Evolutionary conservation across 1,140 invertebrate genomes (phyloP).

Genomic region (Drosophila prosaltans): DNA sequence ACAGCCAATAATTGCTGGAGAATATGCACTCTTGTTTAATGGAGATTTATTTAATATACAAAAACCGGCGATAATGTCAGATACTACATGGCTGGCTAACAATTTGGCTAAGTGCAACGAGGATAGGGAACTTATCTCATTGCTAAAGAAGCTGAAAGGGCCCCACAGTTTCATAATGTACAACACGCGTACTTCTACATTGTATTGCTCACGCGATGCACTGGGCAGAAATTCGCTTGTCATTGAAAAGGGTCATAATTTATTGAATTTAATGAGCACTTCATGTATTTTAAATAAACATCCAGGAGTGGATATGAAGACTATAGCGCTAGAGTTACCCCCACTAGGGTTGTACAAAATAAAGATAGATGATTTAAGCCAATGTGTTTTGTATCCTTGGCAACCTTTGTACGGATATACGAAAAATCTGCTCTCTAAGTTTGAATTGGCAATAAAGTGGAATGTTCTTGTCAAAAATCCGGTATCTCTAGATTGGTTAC

Average conservation of each 20-base stretch:
- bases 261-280: conserved; percentile 86
- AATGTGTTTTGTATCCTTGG: conserved; percentile 60
- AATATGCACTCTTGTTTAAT: conserved; percentile 90
- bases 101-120: conserved; percentile 34
- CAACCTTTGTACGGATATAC: conserved; percentile 30
- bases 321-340: conserved; percentile 86
- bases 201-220: conserved; percentile 94
- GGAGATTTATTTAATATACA: conserved; percentile 89
- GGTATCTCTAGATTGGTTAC: conserved; percentile 46
- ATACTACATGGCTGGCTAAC: conserved; percentile 50
- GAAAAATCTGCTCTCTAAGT: conserved; percentile 28
- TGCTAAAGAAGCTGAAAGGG: conserved; percentile 86
- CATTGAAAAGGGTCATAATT: conserved; percentile 84
- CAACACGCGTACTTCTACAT: conserved; percentile 85
- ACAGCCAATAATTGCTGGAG: conserved; percentile 86
- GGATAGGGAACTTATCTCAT: conserved; percentile 27
- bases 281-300: conserved; percentile 72
- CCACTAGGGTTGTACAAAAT: conserved; percentile 84
- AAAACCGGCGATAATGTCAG: conserved; percentile 39
- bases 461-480: conserved; percentile 17
- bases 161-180: conserved; percentile 94
- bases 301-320: neutral
- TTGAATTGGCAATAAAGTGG: conserved; percentile 44
- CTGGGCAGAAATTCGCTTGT: conserved; percentile 93
- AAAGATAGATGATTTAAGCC: conserved; percentile 23